These are phyloP conservation scores for Cuculus canorus DNA, from an alignment of 2,797 vertebrate genomes.

Conservation along the genomic window DNA sequence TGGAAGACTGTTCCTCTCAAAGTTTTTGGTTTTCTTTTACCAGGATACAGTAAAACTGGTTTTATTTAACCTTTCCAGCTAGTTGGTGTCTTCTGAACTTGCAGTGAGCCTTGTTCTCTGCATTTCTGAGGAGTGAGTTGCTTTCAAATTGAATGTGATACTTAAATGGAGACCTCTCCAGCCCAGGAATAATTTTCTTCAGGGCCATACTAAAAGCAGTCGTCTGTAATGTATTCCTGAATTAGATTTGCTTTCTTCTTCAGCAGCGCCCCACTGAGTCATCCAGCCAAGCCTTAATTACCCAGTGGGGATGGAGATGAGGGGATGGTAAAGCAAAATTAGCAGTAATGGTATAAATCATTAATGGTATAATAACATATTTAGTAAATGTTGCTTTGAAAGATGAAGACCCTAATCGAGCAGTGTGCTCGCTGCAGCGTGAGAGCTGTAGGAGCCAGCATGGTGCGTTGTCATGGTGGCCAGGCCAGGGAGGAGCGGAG, in stretches of 20 bases:
- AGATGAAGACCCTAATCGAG: background rate
- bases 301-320: background rate
- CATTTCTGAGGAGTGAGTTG: background rate
- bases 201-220: background rate
- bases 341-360: background rate
- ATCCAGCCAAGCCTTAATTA: background rate
- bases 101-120: background rate
- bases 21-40: background rate
- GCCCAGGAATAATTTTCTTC: background rate
- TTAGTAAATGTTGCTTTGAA: background rate
- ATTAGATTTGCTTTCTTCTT: background rate
- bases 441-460: rapidly evolving
- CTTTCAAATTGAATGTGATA: background rate
- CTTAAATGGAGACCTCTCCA: background rate
- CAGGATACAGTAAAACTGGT: background rate
- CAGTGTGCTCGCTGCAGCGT: rapidly evolving
- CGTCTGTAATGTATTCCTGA: background rate
- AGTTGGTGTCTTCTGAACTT: background rate
- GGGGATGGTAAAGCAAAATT: background rate
- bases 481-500: background rate
- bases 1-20: background rate
- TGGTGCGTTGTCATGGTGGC: rapidly evolving
- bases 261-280: background rate
- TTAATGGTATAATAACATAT: background rate
- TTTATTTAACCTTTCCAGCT: background rate